Conservation (phyloP, 2,113 vertebrate genomes). For the Nansenia antarctica region DNA sequence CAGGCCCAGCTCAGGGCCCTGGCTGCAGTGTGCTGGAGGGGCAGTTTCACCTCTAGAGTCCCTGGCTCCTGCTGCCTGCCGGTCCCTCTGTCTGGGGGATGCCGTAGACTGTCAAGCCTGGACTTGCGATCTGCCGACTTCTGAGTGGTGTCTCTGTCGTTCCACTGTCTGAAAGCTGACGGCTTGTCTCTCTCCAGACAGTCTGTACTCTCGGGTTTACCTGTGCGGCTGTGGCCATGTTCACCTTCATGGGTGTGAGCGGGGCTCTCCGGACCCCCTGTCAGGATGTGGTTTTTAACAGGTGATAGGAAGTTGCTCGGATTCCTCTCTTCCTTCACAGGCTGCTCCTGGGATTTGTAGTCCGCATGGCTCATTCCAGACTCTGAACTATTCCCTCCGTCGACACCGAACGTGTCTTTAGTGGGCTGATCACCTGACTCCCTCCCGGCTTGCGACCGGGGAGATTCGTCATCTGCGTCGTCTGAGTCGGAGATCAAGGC, state of each 20-base stretch:
- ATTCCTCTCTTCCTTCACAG: slow-evolving; percentile 72
- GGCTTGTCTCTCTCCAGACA: slow-evolving; percentile 48
- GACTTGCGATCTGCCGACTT: slow-evolving; percentile 73
- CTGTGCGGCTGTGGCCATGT: slow-evolving; percentile 67
- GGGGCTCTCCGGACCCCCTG: slow-evolving; percentile 53
- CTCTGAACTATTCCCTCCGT: slow-evolving; percentile 64
- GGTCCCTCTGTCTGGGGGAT: slow-evolving; percentile 72
- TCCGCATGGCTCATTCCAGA: slow-evolving; percentile 54
- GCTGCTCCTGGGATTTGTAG: slow-evolving; percentile 69
- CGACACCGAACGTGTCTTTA: slow-evolving; percentile 75
- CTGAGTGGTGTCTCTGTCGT: slow-evolving; percentile 71
- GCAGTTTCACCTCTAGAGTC: slow-evolving; percentile 29
- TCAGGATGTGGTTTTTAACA: slow-evolving; percentile 63
- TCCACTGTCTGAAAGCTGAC: slow-evolving; percentile 44
- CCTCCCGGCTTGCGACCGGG: slow-evolving; percentile 60
- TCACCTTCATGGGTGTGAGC: slow-evolving; percentile 60
- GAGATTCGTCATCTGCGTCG: slow-evolving; percentile 72
- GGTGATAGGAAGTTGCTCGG: slow-evolving; percentile 71
- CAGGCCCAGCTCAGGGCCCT: slow-evolving; percentile 71
- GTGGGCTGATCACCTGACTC: slow-evolving; percentile 61
- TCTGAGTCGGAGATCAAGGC: slow-evolving; percentile 73
- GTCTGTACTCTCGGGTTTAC: slow-evolving; percentile 35
- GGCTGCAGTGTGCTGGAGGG: slow-evolving; percentile 77
- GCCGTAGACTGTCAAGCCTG: slow-evolving; percentile 78
- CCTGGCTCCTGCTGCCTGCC: slow-evolving; percentile 36